Evolutionary conservation across 2,888 invertebrate genomes (phyloP), one percentile per base, ranked within the genome.

Genomic region (Cheilosia urbana): DNA sequence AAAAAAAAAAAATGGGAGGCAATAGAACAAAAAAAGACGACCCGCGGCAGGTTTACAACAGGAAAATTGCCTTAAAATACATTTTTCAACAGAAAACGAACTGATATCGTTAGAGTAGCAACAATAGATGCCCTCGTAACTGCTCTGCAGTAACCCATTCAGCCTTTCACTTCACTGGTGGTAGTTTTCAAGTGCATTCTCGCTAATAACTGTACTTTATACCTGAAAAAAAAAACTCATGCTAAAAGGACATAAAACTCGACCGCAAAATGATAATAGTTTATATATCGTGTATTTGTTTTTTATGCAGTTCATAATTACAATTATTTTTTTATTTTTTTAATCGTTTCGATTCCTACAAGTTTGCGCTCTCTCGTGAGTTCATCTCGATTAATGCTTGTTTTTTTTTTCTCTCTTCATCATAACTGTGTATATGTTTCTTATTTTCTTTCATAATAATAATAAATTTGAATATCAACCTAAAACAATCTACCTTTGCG

Each of bases 401-500:
- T 51, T 13, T 15, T 21, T 21, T 49, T 19, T 4, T 21, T 66
- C 27, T 57, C 27, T 73, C 37, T 58, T 49, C 58, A 60, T 45
- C 53, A 58, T 49, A 45, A 11, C 45, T 63, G 24, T 69, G 37
- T 71, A 55, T 75, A 51, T 53, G 55, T 58, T 62, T 63, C 69
- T 83, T 40, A 42, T 55, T 37, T 78, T 62, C 4, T 68, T 66
- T 60, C n/a, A 71, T 79, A 72, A 80, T 84, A 68, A 85, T 84
- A 69, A 79, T 84, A 62, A 85, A 81, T 72, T 85, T 85, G 76
- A 85, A 85, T 85, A 85, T 85, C 71, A 77, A 81, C 76, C 81
- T 85, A 85, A 81, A 81, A 85, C 57, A 85, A 85, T 85, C 77
- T 81, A 85, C 85, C 75, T 73, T 72, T 85, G 49, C 81, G 81